These are phyloP conservation scores for Caenorhabditis sulstoni DNA, from an alignment of 2,888 invertebrate species.

Conservation along the genomic window DNA sequence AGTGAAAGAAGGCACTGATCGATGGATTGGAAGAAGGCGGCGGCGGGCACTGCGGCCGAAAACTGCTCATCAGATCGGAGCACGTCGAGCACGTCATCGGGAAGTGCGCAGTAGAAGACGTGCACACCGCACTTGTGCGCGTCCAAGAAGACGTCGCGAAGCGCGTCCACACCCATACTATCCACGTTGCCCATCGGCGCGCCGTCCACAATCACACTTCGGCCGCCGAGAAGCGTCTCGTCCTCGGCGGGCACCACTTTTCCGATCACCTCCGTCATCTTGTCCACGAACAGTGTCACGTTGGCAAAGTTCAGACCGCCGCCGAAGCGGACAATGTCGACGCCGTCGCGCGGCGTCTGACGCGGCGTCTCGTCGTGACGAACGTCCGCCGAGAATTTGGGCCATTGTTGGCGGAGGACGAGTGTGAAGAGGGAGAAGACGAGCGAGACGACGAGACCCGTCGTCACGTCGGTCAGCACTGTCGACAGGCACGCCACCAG, in stretches of 20 bases:
- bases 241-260: constrained; percentile 47
- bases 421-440: constrained; percentile 87
- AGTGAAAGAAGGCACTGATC: constrained; percentile 37
- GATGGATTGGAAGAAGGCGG: constrained; percentile 47
- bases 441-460: constrained; percentile 88
- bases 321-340: constrained; percentile 63
- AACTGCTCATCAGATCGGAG: constrained; percentile 48
- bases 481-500: constrained; percentile 88
- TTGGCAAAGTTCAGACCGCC: constrained; percentile 76
- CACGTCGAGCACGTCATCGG: constrained; percentile 47
- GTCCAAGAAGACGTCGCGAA: constrained; percentile 53
- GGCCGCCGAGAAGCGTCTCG: constrained; percentile 41
- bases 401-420: constrained; percentile 84
- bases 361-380: constrained; percentile 52
- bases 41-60: constrained; percentile 24
- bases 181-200: constrained; percentile 72
- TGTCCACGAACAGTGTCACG: constrained; percentile 69
- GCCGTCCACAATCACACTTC: constrained; percentile 70
- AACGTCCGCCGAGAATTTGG: constrained; percentile 51
- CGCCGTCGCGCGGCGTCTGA: constrained; percentile 58
- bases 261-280: constrained; percentile 56
- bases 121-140: constrained; percentile 31
- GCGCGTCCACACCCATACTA: constrained; percentile 74
- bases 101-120: constrained; percentile 51
- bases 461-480: constrained; percentile 88